phyloP scores from a whole-genome alignment of 2,797 vertebrate species.

The Leptodactylus fallax region DNA sequence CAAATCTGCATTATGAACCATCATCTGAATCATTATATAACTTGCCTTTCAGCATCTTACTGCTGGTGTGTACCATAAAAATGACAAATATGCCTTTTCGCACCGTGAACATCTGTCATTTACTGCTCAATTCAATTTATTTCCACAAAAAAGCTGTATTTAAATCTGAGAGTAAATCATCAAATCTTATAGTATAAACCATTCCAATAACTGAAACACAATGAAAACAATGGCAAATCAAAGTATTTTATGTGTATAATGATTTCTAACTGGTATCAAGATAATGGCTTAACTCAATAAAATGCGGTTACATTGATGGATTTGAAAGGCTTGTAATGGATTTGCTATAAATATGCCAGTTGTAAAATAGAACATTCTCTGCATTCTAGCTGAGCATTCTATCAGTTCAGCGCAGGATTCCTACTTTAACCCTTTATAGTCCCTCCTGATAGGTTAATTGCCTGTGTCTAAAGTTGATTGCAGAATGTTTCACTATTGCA shows the following conservation, averaged over 20 bases:
- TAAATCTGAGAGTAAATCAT: slow-evolving; percentile 44
- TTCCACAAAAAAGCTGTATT: slow-evolving; percentile 53
- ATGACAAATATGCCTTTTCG: slow-evolving; percentile 36
- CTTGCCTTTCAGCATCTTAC: slow-evolving; percentile 26
- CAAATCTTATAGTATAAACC: slow-evolving; percentile 40
- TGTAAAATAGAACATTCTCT: slow-evolving; percentile 27
- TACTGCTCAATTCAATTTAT: slow-evolving; percentile 53
- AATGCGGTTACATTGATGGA: slow-evolving; percentile 35
- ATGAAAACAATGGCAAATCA: slow-evolving; percentile 51
- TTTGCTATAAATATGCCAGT: slow-evolving; percentile 47
- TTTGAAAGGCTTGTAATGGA: slow-evolving; percentile 47
- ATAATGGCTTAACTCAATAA: slow-evolving; percentile 55
- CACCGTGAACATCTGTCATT: slow-evolving; percentile 41
- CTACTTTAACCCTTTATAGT: slow-evolving; percentile 20
- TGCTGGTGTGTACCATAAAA: slow-evolving; percentile 44
- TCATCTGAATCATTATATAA: slow-evolving; percentile 44
- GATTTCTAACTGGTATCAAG: slow-evolving; percentile 51
- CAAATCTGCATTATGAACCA: slow-evolving; percentile 12
- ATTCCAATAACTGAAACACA: slow-evolving; percentile 20
- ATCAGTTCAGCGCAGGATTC: not conserved
- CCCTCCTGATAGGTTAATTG: not conserved
- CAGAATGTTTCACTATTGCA: too few species aligned
- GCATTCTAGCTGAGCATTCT: not conserved
- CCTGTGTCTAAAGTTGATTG: not conserved
- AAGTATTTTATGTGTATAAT: slow-evolving; percentile 47